A percentile compares a stretch with the other conserved stretches of the same genome.
These are phyloP conservation scores for Aplodontia rufa DNA, from an alignment of 2,113 vertebrate species.

Conservation along the genomic window DNA sequence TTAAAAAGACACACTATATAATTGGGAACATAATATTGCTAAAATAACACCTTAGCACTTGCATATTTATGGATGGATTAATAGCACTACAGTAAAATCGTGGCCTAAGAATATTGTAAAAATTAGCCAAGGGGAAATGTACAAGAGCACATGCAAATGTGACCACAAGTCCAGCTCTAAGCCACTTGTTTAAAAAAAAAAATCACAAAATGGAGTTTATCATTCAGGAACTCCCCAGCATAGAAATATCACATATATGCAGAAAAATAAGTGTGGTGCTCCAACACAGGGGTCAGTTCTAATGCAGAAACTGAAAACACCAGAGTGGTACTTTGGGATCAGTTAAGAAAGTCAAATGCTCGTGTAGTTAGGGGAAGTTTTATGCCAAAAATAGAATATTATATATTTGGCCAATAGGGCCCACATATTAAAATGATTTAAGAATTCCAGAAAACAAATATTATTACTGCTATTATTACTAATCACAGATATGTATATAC, in stretches of 20 bases:
- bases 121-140: background rate
- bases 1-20: background rate
- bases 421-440: conserved; percentile 4
- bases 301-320: background rate
- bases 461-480: background rate
- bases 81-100: background rate
- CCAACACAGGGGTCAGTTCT: background rate
- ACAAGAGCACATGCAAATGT: background rate
- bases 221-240: background rate
- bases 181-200: background rate
- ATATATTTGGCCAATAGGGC: background rate
- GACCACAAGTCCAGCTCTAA: background rate
- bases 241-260: background rate
- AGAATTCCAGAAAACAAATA: background rate
- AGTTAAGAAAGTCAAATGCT: background rate
- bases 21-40: background rate
- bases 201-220: background rate
- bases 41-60: background rate
- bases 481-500: background rate
- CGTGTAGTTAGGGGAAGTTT: background rate
- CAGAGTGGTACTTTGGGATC: background rate
- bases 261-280: background rate
- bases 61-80: background rate
- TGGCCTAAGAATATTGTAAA: background rate
- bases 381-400: background rate